Conservation (phyloP, 1,140 invertebrate genomes). For the Hermetia illucens region DNA sequence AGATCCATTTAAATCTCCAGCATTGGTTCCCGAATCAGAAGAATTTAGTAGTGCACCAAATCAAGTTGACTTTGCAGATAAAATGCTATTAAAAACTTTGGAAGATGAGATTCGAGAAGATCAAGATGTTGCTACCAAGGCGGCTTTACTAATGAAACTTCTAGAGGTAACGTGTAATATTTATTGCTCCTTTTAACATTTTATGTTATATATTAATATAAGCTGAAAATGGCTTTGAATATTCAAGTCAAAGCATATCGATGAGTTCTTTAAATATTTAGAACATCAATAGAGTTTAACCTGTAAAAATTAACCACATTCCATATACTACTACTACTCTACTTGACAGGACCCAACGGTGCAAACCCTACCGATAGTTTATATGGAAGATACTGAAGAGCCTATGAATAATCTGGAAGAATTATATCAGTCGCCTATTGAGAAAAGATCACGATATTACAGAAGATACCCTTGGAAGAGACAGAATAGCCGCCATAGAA, state of each 20-base stretch:
- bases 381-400: conserved; percentile 30
- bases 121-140: conserved; percentile 28
- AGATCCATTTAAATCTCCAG: no score
- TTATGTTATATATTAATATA: no score
- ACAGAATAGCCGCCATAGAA: conserved; percentile 32
- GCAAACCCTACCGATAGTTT: conserved; percentile 30
- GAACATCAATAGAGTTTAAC: no score
- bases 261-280: no score
- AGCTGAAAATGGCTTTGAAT: no score
- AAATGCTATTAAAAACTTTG: conserved; percentile 23
- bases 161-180: conserved; percentile 15
- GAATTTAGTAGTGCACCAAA: no score
- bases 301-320: no score
- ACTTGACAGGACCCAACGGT: conserved; percentile 18
- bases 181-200: no score
- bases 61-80: conserved; percentile 20
- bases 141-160: conserved; percentile 28
- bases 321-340: no score
- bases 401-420: no score
- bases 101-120: conserved; percentile 25
- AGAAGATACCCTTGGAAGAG: conserved; percentile 45
- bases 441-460: conserved; percentile 41
- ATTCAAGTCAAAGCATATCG: no score
- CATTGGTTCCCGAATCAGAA: no score
- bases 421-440: conserved; percentile 9